phyloP scores from a whole-genome alignment of 2,113 vertebrate species.

The Thunnus maccoyii region DNA sequence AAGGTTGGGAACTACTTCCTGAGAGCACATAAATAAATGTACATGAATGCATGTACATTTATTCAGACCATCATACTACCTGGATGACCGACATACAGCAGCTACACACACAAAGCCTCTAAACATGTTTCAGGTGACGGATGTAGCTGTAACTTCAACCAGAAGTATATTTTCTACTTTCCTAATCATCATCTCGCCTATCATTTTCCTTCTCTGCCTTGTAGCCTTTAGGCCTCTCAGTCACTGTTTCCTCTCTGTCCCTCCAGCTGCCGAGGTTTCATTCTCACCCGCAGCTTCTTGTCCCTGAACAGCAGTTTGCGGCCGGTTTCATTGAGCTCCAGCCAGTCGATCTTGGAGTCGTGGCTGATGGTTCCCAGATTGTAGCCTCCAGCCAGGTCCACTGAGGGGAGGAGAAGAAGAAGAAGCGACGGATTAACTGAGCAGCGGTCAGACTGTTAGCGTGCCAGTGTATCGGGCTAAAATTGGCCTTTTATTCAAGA shows the following conservation, averaged over 20 bases:
- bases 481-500: constrained; percentile 10
- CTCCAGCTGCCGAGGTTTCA: constrained; percentile 14
- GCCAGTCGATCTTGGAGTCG: constrained; percentile 94
- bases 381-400: constrained; percentile 91
- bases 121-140: constrained; percentile 26
- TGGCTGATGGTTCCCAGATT: constrained; percentile 91
- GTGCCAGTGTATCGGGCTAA: neutral
- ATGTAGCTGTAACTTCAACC: constrained; percentile 21
- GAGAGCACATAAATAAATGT: too few relatives aligned
- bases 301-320: constrained; percentile 96
- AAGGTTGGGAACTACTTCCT: too few relatives aligned
- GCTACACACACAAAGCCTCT: neutral
- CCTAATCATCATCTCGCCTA: constrained; percentile 12
- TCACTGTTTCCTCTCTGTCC: neutral
- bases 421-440: constrained; percentile 9
- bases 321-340: constrained; percentile 97
- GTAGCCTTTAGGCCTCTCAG: constrained; percentile 6
- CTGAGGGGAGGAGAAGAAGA: constrained; percentile 74
- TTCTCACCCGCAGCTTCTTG: constrained; percentile 93
- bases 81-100: neutral
- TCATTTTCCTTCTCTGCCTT: neutral
- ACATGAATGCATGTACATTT: neutral
- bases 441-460: neutral
- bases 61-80: constrained; percentile 3
- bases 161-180: constrained; percentile 6